Conservation (phyloP, 2,888 invertebrate species). For the Emesis furor region DNA sequence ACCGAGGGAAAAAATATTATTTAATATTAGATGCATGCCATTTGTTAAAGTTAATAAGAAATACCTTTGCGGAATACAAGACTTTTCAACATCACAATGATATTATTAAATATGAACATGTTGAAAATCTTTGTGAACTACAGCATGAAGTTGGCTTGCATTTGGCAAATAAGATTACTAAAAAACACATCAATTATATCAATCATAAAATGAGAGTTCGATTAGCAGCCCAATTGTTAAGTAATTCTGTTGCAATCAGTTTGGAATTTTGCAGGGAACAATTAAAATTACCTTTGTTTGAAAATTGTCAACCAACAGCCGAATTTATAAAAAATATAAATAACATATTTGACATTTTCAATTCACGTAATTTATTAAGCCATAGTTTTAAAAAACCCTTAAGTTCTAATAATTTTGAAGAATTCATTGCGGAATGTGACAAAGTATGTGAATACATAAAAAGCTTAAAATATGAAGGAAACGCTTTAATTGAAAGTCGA, state of each 20-base stretch:
- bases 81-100: no score
- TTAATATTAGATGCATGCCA: conserved; percentile 45
- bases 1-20: conserved; percentile 44
- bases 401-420: background rate
- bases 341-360: no score
- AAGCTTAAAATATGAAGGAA: background rate
- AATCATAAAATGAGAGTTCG: conserved; percentile 29
- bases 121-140: conserved; percentile 31
- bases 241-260: no score
- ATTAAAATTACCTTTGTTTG: conserved; percentile 31
- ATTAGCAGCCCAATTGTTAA: background rate
- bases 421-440: background rate
- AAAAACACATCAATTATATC: conserved; percentile 29
- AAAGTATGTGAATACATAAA: background rate
- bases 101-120: conserved; percentile 16
- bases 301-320: no score
- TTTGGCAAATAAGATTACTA: conserved; percentile 37
- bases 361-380: conserved; percentile 22
- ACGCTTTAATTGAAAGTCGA: background rate
- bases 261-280: conserved; percentile 6
- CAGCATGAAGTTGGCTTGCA: conserved; percentile 25
- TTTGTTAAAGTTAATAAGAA: conserved; percentile 40
- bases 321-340: no score
- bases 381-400: conserved; percentile 14
- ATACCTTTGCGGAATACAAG: conserved; percentile 21